Percentiles rank a stretch among this genome's conserved stretches.
Evolutionary conservation across 2,113 vertebrate species (phyloP).

Genomic region (Alces alces): DNA sequence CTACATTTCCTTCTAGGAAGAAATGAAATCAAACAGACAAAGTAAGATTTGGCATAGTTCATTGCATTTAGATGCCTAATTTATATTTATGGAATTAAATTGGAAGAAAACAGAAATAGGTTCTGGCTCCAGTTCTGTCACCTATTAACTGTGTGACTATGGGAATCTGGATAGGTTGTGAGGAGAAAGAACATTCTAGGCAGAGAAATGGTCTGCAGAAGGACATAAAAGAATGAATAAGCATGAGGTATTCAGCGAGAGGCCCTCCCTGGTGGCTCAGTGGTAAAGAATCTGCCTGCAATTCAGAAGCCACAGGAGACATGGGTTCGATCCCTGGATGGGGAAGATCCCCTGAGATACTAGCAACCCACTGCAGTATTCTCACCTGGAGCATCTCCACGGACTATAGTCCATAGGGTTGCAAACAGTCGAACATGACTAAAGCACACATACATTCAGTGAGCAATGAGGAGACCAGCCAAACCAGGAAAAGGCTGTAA

Average conservation of each 20-base stretch:
- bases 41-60: background rate
- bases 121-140: background rate
- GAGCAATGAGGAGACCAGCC: background rate
- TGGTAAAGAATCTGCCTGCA: background rate
- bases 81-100: conserved; percentile 21
- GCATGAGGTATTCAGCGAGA: background rate
- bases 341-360: background rate
- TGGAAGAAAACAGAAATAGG: conserved; percentile 9
- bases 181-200: background rate
- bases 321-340: background rate
- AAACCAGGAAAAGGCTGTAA: background rate
- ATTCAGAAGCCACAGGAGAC: background rate
- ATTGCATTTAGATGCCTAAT: background rate
- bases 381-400: background rate
- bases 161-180: background rate
- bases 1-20: background rate
- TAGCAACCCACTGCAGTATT: background rate
- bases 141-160: background rate
- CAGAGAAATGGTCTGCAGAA: background rate
- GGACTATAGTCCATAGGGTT: background rate
- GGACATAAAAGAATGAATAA: background rate
- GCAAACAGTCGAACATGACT: background rate
- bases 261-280: background rate
- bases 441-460: background rate
- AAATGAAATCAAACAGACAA: background rate